Conservation (phyloP, 2,113 vertebrate genomes). For the Myanophis thanlyinensis region DNA sequence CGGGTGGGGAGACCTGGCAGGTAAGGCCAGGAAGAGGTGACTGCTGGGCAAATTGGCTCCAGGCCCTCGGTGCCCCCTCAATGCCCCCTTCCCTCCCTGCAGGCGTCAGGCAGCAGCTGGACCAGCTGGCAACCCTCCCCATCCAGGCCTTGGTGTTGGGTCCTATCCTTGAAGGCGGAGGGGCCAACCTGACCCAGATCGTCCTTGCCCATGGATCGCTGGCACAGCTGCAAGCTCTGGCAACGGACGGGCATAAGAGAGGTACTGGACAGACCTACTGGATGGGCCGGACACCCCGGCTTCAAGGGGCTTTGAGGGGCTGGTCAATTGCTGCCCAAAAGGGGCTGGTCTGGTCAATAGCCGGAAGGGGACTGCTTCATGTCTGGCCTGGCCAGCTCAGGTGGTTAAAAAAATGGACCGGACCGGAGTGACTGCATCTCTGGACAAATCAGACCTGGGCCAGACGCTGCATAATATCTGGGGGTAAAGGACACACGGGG, state of each 20-base stretch:
- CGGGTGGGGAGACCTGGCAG: background rate
- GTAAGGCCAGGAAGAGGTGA: background rate
- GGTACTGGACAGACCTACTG: background rate
- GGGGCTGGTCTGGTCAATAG: background rate
- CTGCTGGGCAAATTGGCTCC: background rate
- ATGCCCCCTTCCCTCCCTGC: background rate
- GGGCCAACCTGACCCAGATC: conserved; percentile 5
- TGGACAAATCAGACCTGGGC: background rate
- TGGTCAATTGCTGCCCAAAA: background rate
- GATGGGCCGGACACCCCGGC: background rate
- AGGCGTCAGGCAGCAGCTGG: background rate
- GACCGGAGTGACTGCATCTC: background rate
- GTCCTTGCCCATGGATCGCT: background rate
- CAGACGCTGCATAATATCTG: background rate
- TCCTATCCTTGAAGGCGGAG: background rate
- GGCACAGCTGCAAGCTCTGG: background rate
- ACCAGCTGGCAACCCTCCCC: background rate
- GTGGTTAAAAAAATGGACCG: background rate
- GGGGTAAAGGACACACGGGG: background rate
- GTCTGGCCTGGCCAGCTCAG: background rate
- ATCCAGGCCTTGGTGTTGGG: conserved; percentile 21
- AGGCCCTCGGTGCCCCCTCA: background rate
- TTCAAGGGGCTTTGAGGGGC: background rate
- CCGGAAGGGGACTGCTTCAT: background rate
- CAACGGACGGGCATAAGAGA: background rate